phyloP scores from a whole-genome alignment of 2,888 invertebrate species.

The Diploptera punctata region DNA sequence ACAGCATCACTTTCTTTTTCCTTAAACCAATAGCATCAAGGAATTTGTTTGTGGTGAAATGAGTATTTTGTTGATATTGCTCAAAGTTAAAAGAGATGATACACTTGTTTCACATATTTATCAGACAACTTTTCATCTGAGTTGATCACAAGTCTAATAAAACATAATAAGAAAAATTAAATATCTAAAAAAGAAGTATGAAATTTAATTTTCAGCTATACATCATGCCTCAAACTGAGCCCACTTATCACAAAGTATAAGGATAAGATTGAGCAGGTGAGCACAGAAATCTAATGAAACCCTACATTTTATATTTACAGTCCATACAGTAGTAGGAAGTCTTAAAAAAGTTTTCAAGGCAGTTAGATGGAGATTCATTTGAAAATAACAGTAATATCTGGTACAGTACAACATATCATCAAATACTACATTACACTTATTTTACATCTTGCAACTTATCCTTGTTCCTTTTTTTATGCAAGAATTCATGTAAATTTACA shows the following conservation, averaged over 20 bases:
- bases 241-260: conserved; percentile 37
- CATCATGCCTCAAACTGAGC: no score
- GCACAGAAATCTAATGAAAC: conserved; percentile 22
- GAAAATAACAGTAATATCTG: conserved; percentile 24
- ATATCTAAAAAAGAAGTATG: no score
- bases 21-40: no score
- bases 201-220: no score
- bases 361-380: conserved; percentile 35
- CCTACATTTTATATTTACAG: conserved; percentile 17
- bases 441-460: conserved; percentile 11
- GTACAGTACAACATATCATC: conserved; percentile 15
- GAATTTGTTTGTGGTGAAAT: no score
- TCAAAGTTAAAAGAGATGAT: no score
- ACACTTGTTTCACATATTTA: no score
- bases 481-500: conserved; percentile 23
- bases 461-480: neutral
- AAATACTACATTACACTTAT: conserved; percentile 21
- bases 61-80: no score
- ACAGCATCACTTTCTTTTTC: no score
- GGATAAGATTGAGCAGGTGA: conserved; percentile 36
- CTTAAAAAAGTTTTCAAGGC: conserved; percentile 37
- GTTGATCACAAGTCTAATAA: no score
- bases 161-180: no score
- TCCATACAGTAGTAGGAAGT: conserved; percentile 24
- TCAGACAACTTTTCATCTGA: no score